phyloP scores from a whole-genome alignment of 2,113 vertebrate species.

The Bostrychus sinensis region DNA sequence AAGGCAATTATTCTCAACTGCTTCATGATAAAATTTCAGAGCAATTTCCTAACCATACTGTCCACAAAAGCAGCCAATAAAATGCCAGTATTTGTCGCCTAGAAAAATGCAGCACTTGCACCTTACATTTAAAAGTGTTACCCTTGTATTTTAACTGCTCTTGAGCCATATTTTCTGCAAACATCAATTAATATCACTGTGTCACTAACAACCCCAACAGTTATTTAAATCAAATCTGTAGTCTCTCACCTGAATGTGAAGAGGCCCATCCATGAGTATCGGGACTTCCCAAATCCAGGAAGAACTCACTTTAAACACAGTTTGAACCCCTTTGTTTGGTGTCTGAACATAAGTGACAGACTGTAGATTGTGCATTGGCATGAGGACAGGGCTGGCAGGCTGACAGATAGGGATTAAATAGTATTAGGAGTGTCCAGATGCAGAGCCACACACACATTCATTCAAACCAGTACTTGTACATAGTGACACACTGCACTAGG shows the following conservation, averaged over 20 bases:
- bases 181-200: not conserved
- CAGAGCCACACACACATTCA: conserved; percentile 53
- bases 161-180: not conserved
- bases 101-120: conserved; percentile 15
- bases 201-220: not conserved
- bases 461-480: conserved; percentile 50
- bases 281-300: conserved; percentile 26
- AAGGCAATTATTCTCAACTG: conserved; percentile 56
- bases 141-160: not conserved
- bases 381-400: conserved; percentile 40
- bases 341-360: conserved; percentile 45
- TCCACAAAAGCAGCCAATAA: conserved; percentile 41
- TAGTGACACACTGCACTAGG: conserved; percentile 43
- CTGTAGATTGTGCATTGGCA: conserved; percentile 37
- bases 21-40: conserved; percentile 38
- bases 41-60: conserved; percentile 47
- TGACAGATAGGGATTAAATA: conserved; percentile 72
- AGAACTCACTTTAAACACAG: conserved; percentile 7
- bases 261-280: not conserved
- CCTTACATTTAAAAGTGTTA: not conserved
- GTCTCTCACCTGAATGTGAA: conserved; percentile 51
- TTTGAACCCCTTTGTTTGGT: conserved; percentile 35
- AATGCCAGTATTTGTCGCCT: conserved; percentile 29
- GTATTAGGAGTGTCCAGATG: conserved; percentile 79
- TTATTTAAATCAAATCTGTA: conserved; percentile 12